Percentiles rank a stretch among this genome's conserved stretches.
Evolutionary conservation across 2,797 vertebrate species (phyloP).

Genomic region (Rhinophrynus dorsalis): DNA sequence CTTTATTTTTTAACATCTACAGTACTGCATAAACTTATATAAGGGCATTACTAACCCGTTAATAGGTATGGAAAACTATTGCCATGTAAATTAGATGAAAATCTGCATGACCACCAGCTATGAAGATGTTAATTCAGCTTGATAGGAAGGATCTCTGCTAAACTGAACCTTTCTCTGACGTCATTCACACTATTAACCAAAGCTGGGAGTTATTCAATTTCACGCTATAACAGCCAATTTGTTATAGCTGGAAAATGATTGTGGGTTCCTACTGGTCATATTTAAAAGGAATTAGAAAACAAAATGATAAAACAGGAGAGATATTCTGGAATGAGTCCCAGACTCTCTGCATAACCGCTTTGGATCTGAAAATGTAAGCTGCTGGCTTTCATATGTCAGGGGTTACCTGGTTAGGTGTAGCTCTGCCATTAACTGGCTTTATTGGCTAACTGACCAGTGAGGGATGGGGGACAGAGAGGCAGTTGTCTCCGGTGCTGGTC

Average conservation of each 20-base stretch:
- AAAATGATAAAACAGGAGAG: constrained; percentile 1
- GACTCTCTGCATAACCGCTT: neutral
- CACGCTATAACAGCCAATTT: constrained; percentile 52
- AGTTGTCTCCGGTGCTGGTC: no score
- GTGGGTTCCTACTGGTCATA: constrained; percentile 21
- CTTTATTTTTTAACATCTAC: no score
- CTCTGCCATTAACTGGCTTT: no score
- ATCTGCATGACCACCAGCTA: neutral
- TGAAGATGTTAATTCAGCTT: constrained; percentile 9
- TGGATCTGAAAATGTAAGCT: no score
- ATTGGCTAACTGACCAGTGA: no score
- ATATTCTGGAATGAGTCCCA: neutral
- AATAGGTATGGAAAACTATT: no score
- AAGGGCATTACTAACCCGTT: no score
- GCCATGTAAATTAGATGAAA: no score
- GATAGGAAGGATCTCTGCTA: neutral
- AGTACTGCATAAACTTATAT: no score
- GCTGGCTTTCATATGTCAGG: no score
- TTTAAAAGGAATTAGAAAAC: constrained; percentile 23
- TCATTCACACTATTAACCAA: constrained; percentile 49
- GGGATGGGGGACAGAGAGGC: no score
- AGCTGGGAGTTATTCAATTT: constrained; percentile 55
- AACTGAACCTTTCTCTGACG: constrained; percentile 29
- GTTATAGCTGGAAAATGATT: constrained; percentile 36
- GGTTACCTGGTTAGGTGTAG: no score